These are phyloP conservation scores for Mythimna vitellina DNA, from an alignment of 2,888 invertebrate genomes.

Conservation along the genomic window DNA sequence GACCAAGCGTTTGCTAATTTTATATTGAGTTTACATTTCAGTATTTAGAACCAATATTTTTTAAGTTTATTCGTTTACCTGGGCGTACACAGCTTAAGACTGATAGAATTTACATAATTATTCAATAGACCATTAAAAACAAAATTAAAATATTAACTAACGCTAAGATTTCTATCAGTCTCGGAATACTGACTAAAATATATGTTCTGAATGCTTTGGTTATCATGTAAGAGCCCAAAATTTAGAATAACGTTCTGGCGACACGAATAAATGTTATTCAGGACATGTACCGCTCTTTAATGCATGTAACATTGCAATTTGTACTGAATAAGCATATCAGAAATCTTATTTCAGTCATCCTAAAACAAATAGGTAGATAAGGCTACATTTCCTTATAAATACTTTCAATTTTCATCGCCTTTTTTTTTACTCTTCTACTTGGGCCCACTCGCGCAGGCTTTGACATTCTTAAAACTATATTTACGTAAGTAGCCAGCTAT, in stretches of 20 bases:
- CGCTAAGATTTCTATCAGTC: constrained; percentile 66
- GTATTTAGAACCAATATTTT: constrained; percentile 5
- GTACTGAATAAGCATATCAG: constrained; percentile 53
- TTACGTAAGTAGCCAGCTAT: constrained; percentile 55
- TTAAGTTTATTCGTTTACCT: constrained; percentile 25
- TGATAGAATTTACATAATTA: constrained; percentile 52
- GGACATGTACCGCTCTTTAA: constrained; percentile 19
- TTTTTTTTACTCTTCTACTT: constrained; percentile 27
- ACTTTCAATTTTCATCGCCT: constrained; percentile 40
- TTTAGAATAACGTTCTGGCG: constrained; percentile 16
- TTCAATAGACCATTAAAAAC: constrained; percentile 36
- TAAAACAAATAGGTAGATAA: constrained; percentile 63
- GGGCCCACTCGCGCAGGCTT: constrained; percentile 30
- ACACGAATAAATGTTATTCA: constrained; percentile 35
- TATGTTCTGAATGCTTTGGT: constrained; percentile 62
- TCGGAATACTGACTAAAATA: constrained; percentile 62
- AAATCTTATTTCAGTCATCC: constrained; percentile 63
- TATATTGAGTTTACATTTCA: constrained; percentile 21
- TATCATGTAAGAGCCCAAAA: constrained; percentile 27
- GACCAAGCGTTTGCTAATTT: constrained; percentile 32
- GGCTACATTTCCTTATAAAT: constrained; percentile 54
- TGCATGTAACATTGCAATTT: constrained; percentile 31
- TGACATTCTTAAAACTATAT: constrained; percentile 54
- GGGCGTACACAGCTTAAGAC: constrained; percentile 48
- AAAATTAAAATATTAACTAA: constrained; percentile 54